Base-by-base conservation (phyloP, 2,888 invertebrate genomes). In the Eremobia ochroleuca region DNA sequence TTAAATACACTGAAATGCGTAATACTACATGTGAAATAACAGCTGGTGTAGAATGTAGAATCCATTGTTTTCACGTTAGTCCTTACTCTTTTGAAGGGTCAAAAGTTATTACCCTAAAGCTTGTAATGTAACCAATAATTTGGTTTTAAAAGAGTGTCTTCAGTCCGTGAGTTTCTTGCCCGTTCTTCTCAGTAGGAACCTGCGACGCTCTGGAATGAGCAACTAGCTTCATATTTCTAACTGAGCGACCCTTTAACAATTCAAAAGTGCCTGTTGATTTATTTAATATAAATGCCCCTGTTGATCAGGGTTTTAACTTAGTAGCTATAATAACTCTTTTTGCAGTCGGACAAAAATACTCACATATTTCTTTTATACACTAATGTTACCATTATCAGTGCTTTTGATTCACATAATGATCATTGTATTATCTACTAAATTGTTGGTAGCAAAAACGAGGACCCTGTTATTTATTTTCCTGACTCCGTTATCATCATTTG, bases 1-100 rank as follows among this genome's bases (percentile, higher is more conserved):
- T 71, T 77, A 77, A 77, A 82, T 75, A 78, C n/a, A 58, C 68
- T 65, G 71, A 46, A 61, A 81, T 72, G 55, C n/a, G 28, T 72
- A 28, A 34, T 43, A 82, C 58, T 77, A 77, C 61, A 67, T 73
- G 59, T 74, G 58, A 79, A 73, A 58, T 65, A 79, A 34, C 55
- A 43, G 37, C 37, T 73, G 21, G 25, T n/a, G 28, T 46, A 28
- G n/a, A 40, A 40, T 73, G 13, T 40, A 76, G 76, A 34, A 28
- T 61, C 1, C 5, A 15, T 49, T 66, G n/a, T 65, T 55, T 55
- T 46, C 9, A 21, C 49, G 65, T 31, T n/a, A 37, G 43, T 40
- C 11, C 34, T 43, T 55, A 52, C 25, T 1, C 43, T 43, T 25
- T 76, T 18, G 21, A 64, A 34, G 18, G 11, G 31, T 55, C 21